Conservation (phyloP, 1,140 invertebrate genomes). For the Conus betulinus region DNA sequence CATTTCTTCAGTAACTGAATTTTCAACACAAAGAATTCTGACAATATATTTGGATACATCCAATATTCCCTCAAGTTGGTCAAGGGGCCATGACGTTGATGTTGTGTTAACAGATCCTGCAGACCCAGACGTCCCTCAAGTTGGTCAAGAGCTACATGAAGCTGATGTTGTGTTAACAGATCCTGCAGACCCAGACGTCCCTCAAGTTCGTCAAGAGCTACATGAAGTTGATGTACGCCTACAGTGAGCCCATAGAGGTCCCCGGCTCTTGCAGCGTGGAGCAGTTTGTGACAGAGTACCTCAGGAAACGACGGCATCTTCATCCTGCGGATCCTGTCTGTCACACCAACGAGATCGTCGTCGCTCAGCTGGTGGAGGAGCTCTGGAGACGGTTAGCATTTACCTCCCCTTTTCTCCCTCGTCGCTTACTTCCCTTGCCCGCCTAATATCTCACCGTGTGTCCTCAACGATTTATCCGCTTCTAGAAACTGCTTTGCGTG, state of each 20-base stretch:
- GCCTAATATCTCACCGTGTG: no score
- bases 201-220: slow-evolving; percentile 7
- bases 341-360: slow-evolving; percentile 50
- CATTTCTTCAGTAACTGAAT: no score
- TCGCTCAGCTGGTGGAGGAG: slow-evolving; percentile 32
- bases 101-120: not conserved
- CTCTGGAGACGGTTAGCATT: slow-evolving; percentile 9
- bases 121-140: not conserved
- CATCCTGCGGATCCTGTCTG: slow-evolving; percentile 51
- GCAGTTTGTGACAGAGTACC: slow-evolving; percentile 47
- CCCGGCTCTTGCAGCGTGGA: slow-evolving; percentile 3
- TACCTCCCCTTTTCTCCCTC: no score
- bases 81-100: slow-evolving; percentile 14
- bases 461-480: no score
- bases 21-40: no score
- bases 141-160: not conserved
- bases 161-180: slow-evolving; percentile 5
- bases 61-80: no score
- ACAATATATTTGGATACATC: no score
- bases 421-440: no score
- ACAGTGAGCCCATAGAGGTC: not conserved
- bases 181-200: slow-evolving; percentile 10
- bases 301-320: slow-evolving; percentile 55
- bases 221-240: slow-evolving; percentile 11
- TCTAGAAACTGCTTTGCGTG: no score